phyloP scores from a whole-genome alignment of 2,113 vertebrate species.

The Periophthalmodon schlosseri region DNA sequence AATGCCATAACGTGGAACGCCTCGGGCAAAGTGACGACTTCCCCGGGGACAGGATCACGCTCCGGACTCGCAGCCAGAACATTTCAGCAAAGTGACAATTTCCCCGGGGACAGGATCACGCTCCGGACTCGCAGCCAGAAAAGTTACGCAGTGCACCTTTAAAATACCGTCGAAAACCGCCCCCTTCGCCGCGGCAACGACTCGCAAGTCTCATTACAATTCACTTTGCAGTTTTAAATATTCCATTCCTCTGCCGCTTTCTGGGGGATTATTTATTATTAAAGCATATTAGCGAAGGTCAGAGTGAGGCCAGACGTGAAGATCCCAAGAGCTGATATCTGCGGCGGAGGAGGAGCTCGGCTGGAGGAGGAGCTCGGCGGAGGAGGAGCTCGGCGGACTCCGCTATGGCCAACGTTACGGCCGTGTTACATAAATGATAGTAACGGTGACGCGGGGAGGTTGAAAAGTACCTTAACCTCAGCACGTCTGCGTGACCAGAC shows the following conservation, averaged over 20 bases:
- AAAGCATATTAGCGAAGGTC: slow-evolving; percentile 38
- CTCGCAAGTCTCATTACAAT: slow-evolving; percentile 15
- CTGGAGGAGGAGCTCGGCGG: slow-evolving; percentile 30
- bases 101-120: no score
- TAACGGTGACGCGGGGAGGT: background rate
- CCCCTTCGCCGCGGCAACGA: background rate
- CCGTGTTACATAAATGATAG: slow-evolving; percentile 33
- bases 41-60: no score
- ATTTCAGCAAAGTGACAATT: no score
- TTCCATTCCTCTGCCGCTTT: slow-evolving; percentile 31
- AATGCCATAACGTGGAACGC: no score
- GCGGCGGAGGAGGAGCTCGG: slow-evolving; percentile 19
- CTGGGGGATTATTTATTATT: slow-evolving; percentile 30
- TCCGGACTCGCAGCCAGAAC: no score
- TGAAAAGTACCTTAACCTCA: background rate
- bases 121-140: no score
- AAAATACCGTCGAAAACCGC: no score
- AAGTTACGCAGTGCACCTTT: no score
- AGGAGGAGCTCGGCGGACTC: slow-evolving; percentile 28
- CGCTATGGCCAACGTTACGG: slow-evolving; percentile 35
- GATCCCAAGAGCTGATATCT: slow-evolving; percentile 58
- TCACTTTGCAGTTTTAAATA: slow-evolving; percentile 31
- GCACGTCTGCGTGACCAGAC: slow-evolving; percentile 24
- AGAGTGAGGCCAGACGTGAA: slow-evolving; percentile 26
- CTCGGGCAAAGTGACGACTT: no score